Conservation (phyloP, 2,797 vertebrate species). For the Miichthys miiuy region DNA sequence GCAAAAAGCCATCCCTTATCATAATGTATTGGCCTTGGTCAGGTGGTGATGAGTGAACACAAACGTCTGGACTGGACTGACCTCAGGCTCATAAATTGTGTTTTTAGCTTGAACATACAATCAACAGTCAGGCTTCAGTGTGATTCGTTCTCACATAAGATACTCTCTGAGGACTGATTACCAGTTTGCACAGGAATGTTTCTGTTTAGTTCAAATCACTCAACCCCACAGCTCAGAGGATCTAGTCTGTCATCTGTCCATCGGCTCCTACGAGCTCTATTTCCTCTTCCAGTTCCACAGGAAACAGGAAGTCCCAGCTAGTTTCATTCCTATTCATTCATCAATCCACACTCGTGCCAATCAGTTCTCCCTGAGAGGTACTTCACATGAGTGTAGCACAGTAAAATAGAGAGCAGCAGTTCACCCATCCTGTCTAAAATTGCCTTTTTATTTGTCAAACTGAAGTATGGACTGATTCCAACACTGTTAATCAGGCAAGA, state of each 20-base stretch:
- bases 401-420: constrained; percentile 5
- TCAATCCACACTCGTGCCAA: constrained; percentile 53
- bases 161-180: constrained; percentile 19
- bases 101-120: constrained; percentile 28
- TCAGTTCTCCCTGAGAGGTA: constrained; percentile 19
- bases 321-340: constrained; percentile 55
- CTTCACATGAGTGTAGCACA: constrained; percentile 9
- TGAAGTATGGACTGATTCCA: background rate
- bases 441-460: constrained; percentile 12
- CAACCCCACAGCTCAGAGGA: constrained; percentile 51
- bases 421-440: constrained; percentile 20
- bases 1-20: background rate
- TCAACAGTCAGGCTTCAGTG: constrained; percentile 18
- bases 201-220: constrained; percentile 45
- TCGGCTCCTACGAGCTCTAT: constrained; percentile 44
- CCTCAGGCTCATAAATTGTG: background rate
- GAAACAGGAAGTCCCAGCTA: constrained; percentile 69
- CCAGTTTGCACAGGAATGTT: constrained; percentile 47
- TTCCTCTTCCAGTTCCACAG: constrained; percentile 72
- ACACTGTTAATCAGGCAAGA: constrained; percentile 14
- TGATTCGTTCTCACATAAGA: constrained; percentile 36
- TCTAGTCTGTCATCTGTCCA: constrained; percentile 55
- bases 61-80: background rate
- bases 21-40: no score
- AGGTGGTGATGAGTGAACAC: background rate